phyloP scores from a whole-genome alignment of 2,797 vertebrate genomes.

The Gadopsis marmoratus region DNA sequence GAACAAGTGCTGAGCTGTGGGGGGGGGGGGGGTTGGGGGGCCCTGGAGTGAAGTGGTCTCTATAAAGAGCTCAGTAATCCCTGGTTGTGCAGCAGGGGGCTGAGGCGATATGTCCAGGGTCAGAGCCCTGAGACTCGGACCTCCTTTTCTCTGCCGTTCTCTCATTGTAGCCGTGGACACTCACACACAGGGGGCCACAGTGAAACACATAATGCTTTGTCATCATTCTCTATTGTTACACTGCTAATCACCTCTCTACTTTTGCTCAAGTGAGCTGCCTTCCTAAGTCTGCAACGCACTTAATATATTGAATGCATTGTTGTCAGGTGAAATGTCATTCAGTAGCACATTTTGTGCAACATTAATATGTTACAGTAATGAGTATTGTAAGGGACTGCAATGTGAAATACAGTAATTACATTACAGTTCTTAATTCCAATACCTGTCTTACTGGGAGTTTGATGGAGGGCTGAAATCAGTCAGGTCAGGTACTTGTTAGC shows the following conservation, averaged over 20 bases:
- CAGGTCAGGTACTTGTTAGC: neutral
- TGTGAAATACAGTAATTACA: neutral
- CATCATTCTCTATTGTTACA: constrained; percentile 61
- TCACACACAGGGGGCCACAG: constrained; percentile 28
- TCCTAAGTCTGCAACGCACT: neutral
- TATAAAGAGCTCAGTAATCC: constrained; percentile 67
- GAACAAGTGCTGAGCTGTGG: constrained; percentile 40
- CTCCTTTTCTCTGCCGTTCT: constrained; percentile 45
- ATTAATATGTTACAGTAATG: neutral
- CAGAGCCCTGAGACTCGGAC: constrained; percentile 35
- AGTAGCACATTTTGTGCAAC: neutral
- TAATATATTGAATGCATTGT: constrained; percentile 18
- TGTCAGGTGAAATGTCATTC: neutral
- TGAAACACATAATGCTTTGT: constrained; percentile 55
- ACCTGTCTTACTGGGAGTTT: neutral
- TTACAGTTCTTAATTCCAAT: neutral
- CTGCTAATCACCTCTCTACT: constrained; percentile 44
- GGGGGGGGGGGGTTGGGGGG: constrained; percentile 33
- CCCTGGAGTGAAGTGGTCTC: constrained; percentile 41
- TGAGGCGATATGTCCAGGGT: constrained; percentile 52
- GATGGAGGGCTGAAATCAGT: neutral
- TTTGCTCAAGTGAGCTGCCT: constrained; percentile 18
- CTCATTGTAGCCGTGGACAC: constrained; percentile 51
- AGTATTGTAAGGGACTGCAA: neutral
- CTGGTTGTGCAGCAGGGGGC: constrained; percentile 51